phyloP scores from a whole-genome alignment of 53 echinoderm and acorn worm species.

The Holothuria scabra region DNA sequence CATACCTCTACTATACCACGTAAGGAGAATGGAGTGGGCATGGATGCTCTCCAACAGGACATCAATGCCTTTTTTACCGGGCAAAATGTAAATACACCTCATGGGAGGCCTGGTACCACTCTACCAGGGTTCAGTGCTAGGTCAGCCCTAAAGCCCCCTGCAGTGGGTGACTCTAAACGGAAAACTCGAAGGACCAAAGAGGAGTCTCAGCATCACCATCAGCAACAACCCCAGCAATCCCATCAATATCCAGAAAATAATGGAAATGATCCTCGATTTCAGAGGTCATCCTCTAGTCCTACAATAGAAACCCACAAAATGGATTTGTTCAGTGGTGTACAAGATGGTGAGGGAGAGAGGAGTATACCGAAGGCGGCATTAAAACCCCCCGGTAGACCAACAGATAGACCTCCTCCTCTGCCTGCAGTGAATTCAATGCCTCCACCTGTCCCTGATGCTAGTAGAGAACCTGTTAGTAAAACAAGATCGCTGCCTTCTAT shows the following conservation, averaged over 20 bases:
- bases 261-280: neutral
- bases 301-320: conserved; percentile 63
- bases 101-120: conserved; percentile 53
- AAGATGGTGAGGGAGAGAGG: conserved; percentile 49
- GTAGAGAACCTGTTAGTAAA: conserved; percentile 74
- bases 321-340: conserved; percentile 18
- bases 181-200: conserved; percentile 14
- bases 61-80: conserved; percentile 73
- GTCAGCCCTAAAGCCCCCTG: conserved; percentile 63
- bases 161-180: conserved; percentile 3
- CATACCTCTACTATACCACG: conserved; percentile 69
- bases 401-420: conserved; percentile 38
- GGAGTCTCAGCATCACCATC: neutral
- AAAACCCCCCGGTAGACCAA: conserved; percentile 74
- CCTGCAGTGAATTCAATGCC: too few species aligned
- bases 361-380: conserved; percentile 47
- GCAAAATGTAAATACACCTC: conserved; percentile 58
- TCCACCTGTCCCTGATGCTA: conserved; percentile 44
- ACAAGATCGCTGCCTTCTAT: conserved; percentile 76
- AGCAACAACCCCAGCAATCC: neutral
- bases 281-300: conserved; percentile 69
- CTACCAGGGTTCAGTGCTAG: conserved; percentile 45
- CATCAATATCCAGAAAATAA: conserved; percentile 34
- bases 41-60: conserved; percentile 74
- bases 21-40: conserved; percentile 74